Evolutionary conservation across 1,140 invertebrate genomes (phyloP), one percentile per base, ranked within the genome.

Genomic region (Penaeus japonicus): DNA sequence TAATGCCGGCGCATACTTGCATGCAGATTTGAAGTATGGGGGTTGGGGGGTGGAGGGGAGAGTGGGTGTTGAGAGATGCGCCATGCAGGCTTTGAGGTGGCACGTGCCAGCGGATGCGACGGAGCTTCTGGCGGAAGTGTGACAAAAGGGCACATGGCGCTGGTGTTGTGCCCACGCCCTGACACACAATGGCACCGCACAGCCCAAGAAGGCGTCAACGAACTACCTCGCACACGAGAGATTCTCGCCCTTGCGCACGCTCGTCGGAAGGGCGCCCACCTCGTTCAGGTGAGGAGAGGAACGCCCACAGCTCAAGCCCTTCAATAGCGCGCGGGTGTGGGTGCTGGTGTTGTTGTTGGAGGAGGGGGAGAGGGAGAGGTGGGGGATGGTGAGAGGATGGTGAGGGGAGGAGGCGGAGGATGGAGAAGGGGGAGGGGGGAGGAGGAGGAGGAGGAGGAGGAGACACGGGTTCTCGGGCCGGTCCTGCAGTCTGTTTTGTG

Each of bases 301-400:
- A 84, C 83, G 83, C 83, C 65, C 75, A 30, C 83, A 75, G 83
- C 47, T 84, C 83, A 84, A 75, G 83, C 83, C 83, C 83, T 84
- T 84, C 83, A 84, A 54, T 84, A 70, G 83, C 47, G 65, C 70
- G 65, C 65, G 83, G 83, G 83, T 84, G 83, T 84, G 83, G 83
- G 83, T 84, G 83, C 65, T 75, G 83, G 30, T 84, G 83, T 75
- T 84, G 81, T 62, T 83, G 81, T 57, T 30, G 57, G 32, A 57
- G 17, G 20, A n/a, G 7, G 3, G 27, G n/a, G 35, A 12, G 47
- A 10, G 59, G 55, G 57, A 10, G 57, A n/a, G 10, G 83, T 22
- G 83, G 20, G 70, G 30, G 70, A n/a, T 15, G 30, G 65, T 1
- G 22, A n/a, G 5, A n/a, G 65, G 32, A 32, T 30, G 65, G 32